Percentiles rank a stretch among this genome's conserved stretches.
Conservation (phyloP, 2,797 vertebrate genomes). For the Oceanodroma leucorhoa region DNA sequence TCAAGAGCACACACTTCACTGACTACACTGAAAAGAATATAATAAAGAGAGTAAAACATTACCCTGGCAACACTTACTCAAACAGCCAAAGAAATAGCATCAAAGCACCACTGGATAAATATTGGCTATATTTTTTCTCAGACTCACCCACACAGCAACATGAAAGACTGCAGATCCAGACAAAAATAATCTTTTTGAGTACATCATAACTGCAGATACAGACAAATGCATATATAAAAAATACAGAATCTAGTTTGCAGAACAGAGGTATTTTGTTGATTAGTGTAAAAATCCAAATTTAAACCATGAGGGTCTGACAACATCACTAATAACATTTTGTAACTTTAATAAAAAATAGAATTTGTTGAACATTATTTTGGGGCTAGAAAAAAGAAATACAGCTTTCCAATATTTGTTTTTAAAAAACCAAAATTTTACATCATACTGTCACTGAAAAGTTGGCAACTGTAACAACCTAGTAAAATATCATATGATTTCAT, state of each 20-base stretch:
- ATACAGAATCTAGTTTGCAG: background rate
- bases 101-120: background rate
- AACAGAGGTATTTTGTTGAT: background rate
- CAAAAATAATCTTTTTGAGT: background rate
- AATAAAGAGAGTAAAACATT: background rate
- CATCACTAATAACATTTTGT: background rate
- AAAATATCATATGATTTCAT: background rate
- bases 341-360: background rate
- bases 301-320: background rate
- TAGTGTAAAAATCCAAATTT: background rate
- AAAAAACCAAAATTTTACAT: background rate
- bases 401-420: background rate
- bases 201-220: background rate
- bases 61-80: slow-evolving; percentile 20
- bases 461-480: background rate
- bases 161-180: background rate
- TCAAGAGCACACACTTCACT: background rate
- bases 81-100: background rate
- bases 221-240: background rate
- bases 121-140: background rate
- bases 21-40: background rate
- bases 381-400: background rate
- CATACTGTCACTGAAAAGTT: background rate
- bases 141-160: background rate
- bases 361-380: background rate